Evolutionary conservation across 1,140 invertebrate species (phyloP), one percentile per base, ranked within the genome.

Genomic region (Muscidifurax raptorellus): DNA sequence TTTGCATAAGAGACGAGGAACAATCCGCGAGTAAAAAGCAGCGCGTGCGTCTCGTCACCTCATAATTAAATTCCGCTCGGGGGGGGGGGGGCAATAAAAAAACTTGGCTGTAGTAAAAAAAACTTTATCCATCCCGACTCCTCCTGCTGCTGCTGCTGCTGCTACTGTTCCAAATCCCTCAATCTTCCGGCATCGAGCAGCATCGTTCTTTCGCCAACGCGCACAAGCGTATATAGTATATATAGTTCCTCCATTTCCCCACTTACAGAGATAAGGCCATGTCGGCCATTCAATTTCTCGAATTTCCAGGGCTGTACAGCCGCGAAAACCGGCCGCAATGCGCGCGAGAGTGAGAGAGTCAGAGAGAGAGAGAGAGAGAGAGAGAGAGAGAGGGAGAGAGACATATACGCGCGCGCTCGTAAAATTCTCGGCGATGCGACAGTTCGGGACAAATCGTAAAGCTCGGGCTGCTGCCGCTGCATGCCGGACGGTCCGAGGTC

Each of bases 401-500:
- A 27, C 64, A n/a, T 66, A 66, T 25, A 25, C n/a, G 18, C 18
- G 9, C 28, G 28, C 18, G 82, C 82, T 83, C 82, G 82, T 83
- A 83, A 83, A 83, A 83, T 40, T 18, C 12, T 67, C 36, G 64
- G 59, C 32, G 59, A 67, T 74, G 69, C 52, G 71, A 81, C 67
- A 36, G 44, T n/a, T n/a, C 59, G 32, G 81, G 30, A 27, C 82
- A 89, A 87, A 86, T 87, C 88, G 88, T 90, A 90, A 91, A 90
- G 85, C 86, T 72, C 79, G 7, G 40, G 5, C 52, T 71, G 75
- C 52, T 59, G 5, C 52, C 67, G 75, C 52, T 59, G 74, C 85
- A 89, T 88, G 87, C 86, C 86, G 87, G 87, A 88, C 88, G 83
- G 86, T 87, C 64, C 77, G 47, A 52, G 75, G 71, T 40, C 40